Percentiles rank a stretch among this genome's conserved stretches.
Conservation (phyloP, 1,140 invertebrate genomes). For the Euwallacea fornicatus region DNA sequence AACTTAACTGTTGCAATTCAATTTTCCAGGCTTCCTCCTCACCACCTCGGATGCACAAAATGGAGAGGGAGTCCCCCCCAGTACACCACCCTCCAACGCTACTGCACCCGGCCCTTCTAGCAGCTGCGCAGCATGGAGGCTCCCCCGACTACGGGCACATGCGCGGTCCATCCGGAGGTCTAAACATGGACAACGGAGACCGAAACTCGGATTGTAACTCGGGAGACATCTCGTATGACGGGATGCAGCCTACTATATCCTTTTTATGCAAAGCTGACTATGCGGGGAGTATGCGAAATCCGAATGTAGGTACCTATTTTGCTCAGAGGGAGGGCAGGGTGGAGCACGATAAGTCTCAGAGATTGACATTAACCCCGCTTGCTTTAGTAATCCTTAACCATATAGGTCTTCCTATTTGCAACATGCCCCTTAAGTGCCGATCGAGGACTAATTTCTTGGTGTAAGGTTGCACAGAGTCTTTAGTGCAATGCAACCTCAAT, state of each 20-base stretch:
- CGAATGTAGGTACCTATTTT: too few species aligned
- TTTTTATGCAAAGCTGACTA: constrained; percentile 64
- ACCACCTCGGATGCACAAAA: constrained; percentile 61
- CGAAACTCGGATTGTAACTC: constrained; percentile 86
- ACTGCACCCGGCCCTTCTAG: constrained; percentile 75
- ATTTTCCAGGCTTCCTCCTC: constrained; percentile 52
- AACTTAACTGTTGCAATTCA: neutral
- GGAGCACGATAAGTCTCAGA: too few species aligned
- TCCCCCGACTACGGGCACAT: constrained; percentile 76
- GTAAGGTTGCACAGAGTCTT: constrained; percentile 30
- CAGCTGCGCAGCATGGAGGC: constrained; percentile 73
- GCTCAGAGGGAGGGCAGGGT: too few species aligned
- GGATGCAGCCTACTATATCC: constrained; percentile 93
- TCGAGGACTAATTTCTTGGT: constrained; percentile 41
- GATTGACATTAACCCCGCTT: too few species aligned
- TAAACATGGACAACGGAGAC: constrained; percentile 77
- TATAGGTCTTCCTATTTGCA: constrained; percentile 43
- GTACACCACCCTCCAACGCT: constrained; percentile 77
- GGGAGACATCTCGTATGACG: constrained; percentile 83
- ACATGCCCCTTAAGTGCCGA: constrained; percentile 33
- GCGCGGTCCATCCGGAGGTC: constrained; percentile 55
- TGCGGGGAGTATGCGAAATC: constrained; percentile 27
- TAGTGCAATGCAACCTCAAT: constrained; percentile 30
- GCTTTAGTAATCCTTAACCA: neutral
- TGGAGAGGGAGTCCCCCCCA: constrained; percentile 76